Conservation (phyloP, 2,113 vertebrate genomes). For the Hirundichthys speculiger region DNA sequence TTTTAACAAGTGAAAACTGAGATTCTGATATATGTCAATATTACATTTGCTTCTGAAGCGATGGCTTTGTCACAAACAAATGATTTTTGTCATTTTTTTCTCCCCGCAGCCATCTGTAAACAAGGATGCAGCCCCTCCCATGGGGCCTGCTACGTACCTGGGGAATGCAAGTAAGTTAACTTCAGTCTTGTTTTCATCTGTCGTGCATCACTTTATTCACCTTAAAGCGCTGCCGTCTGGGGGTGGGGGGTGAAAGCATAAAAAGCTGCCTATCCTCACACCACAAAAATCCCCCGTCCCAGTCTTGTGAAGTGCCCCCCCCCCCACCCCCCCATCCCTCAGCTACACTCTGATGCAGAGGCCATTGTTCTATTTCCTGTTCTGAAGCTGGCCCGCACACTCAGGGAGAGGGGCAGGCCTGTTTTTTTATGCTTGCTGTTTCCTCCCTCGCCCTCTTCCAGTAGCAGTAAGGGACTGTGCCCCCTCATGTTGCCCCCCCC, state of each 20-base stretch:
- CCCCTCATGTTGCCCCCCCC: slow-evolving; percentile 8
- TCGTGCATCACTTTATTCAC: background rate
- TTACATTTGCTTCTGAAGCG: background rate
- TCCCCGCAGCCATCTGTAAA: slow-evolving; percentile 89
- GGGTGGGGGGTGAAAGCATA: too few species aligned
- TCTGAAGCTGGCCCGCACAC: slow-evolving; percentile 54
- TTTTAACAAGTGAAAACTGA: too few species aligned
- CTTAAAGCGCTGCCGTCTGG: background rate
- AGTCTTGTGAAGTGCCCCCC: too few species aligned
- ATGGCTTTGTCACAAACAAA: background rate
- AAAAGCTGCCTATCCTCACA: too few species aligned
- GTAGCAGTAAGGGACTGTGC: background rate
- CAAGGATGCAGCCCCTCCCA: slow-evolving; percentile 91
- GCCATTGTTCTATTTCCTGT: slow-evolving; percentile 79
- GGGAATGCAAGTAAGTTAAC: slow-evolving; percentile 91
- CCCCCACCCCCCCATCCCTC: slow-evolving; percentile 30
- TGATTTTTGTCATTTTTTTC: background rate
- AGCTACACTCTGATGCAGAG: slow-evolving; percentile 43
- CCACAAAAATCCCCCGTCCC: too few species aligned
- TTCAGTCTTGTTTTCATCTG: background rate
- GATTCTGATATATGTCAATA: too few species aligned
- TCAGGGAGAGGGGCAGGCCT: slow-evolving; percentile 2
- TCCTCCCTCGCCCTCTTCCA: slow-evolving; percentile 46
- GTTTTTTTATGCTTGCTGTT: slow-evolving; percentile 17
- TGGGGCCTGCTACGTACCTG: slow-evolving; percentile 85